Conservation (phyloP, 2,797 vertebrate species). For the Hafferia zeledoni region DNA sequence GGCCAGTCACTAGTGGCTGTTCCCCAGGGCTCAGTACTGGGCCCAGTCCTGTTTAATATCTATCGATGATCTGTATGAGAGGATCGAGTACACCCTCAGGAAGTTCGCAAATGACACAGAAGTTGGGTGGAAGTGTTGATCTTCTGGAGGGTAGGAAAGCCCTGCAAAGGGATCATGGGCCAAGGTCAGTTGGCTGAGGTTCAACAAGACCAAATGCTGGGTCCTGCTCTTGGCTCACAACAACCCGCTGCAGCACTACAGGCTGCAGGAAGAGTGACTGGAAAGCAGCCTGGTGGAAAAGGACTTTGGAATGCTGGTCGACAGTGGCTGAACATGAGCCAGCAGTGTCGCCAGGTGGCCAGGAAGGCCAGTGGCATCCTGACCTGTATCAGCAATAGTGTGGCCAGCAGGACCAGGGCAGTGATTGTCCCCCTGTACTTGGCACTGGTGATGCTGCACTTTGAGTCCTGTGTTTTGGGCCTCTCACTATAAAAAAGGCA, state of each 20-base stretch:
- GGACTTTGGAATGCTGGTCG: background rate
- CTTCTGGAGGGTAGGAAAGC: background rate
- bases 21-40: background rate
- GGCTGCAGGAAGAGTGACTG: background rate
- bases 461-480: fast-evolving
- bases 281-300: background rate
- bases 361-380: background rate
- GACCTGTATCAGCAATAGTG: background rate
- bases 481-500: background rate
- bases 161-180: background rate
- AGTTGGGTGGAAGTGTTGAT: background rate
- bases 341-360: background rate
- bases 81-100: background rate
- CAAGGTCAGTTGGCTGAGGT: background rate
- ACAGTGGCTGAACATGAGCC: background rate
- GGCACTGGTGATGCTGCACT: background rate
- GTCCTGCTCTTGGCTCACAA: background rate
- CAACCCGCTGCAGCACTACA: background rate
- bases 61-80: background rate
- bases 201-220: too few species aligned
- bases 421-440: fast-evolving
- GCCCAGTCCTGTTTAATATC: background rate
- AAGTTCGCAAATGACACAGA: background rate
- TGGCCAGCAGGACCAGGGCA: background rate
- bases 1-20: too few species aligned